Conservation (phyloP, 2,797 vertebrate genomes). For the Eremophila alpestris region DNA sequence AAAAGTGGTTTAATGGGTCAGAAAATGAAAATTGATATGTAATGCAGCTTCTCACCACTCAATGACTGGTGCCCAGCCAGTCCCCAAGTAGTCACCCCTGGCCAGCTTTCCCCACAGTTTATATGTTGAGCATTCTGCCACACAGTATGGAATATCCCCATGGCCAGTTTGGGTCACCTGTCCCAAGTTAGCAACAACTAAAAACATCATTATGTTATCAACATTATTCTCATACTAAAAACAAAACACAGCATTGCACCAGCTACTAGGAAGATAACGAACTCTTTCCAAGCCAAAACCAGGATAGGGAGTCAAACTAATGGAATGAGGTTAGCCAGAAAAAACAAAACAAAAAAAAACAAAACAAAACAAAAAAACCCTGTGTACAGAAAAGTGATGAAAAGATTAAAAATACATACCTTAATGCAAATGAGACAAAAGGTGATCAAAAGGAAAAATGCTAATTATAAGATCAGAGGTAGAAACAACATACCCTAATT, state of each 20-base stretch:
- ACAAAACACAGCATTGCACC: not conserved
- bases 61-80: rapidly evolving
- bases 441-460: constrained; percentile 4
- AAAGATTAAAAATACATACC: not conserved
- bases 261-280: not conserved
- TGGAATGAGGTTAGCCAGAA: not conserved
- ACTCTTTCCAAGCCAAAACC: not conserved
- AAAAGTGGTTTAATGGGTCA: not conserved
- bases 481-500: not conserved
- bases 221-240: not conserved
- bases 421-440: not conserved
- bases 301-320: not conserved
- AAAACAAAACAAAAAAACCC: not conserved
- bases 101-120: not conserved
- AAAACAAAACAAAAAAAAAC: not conserved
- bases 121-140: not conserved
- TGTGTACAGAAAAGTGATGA: not conserved
- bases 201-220: not conserved
- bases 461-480: constrained; percentile 1
- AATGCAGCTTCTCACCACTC: not conserved
- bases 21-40: not conserved
- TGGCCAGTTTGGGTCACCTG: not conserved
- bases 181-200: not conserved
- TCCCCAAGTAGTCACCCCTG: not conserved
- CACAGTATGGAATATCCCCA: not conserved